These are phyloP conservation scores for Ploceus nigricollis DNA, from an alignment of 2,113 vertebrate genomes.

Conservation along the genomic window DNA sequence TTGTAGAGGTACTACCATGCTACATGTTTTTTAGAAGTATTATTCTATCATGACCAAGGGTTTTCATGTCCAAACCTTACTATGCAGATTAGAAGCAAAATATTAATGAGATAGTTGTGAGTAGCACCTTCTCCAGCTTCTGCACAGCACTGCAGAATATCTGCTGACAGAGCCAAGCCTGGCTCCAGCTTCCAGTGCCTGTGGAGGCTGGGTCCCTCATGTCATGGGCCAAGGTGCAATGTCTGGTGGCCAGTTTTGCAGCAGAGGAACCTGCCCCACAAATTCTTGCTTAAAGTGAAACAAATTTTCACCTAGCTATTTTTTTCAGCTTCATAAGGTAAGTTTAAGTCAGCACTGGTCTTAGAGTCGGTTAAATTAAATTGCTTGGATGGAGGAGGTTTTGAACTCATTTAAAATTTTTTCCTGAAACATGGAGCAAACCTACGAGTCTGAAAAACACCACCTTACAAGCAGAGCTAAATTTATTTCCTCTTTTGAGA, in stretches of 20 bases:
- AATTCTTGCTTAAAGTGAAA: background rate
- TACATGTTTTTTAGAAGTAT: background rate
- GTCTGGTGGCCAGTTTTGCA: background rate
- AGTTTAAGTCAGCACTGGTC: background rate
- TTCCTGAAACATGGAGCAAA: background rate
- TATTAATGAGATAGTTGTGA: background rate
- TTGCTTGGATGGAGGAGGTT: background rate
- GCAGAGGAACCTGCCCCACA: background rate
- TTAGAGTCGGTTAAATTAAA: background rate
- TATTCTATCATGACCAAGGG: background rate
- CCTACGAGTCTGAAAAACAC: background rate
- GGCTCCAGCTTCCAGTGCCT: background rate
- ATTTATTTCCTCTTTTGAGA: background rate
- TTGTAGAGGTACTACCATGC: too few relatives aligned
- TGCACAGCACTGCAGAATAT: background rate
- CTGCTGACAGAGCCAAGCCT: background rate
- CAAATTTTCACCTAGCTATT: background rate
- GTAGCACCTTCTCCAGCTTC: background rate
- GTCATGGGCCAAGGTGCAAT: background rate
- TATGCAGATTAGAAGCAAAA: background rate
- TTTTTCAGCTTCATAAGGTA: background rate
- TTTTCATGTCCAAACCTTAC: background rate
- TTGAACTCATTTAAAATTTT: background rate
- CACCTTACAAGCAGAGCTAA: background rate
- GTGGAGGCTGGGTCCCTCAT: fast-evolving